Percentiles rank a stretch among this genome's conserved stretches.
Evolutionary conservation across 2,888 invertebrate genomes (phyloP).

Genomic region (Cotesia congregata): DNA sequence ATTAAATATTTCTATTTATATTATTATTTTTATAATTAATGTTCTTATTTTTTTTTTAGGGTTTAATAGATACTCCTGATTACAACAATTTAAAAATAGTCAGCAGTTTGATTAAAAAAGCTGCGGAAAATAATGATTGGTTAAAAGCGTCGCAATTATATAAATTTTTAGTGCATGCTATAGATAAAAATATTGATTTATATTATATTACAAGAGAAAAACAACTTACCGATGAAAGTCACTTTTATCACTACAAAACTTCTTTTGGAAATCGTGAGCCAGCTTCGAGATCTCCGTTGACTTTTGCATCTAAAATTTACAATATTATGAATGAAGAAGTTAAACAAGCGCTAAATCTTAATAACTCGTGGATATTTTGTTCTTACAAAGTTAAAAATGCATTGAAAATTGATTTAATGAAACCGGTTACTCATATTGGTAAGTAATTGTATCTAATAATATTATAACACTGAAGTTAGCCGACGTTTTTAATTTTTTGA

Average conservation of each 20-base stretch:
- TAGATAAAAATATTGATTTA: neutral
- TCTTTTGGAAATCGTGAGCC: neutral
- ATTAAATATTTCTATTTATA: neutral
- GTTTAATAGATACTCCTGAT: neutral
- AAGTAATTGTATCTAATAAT: neutral
- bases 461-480: no score
- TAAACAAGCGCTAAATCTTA: neutral
- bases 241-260: neutral
- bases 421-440: neutral
- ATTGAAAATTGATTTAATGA: neutral
- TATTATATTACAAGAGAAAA: constrained; percentile 10
- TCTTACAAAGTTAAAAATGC: neutral
- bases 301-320: neutral
- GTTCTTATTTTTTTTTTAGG: neutral
- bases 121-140: neutral
- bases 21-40: neutral
- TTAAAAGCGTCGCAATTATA: neutral
- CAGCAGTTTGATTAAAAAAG: neutral
- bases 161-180: neutral
- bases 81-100: neutral
- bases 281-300: neutral
- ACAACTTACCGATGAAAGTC: neutral
- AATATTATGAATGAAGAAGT: neutral
- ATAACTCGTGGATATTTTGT: neutral
- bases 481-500: no score